These are phyloP conservation scores for Candidula unifasciata DNA, from an alignment of 2,888 invertebrate genomes.

Conservation along the genomic window DNA sequence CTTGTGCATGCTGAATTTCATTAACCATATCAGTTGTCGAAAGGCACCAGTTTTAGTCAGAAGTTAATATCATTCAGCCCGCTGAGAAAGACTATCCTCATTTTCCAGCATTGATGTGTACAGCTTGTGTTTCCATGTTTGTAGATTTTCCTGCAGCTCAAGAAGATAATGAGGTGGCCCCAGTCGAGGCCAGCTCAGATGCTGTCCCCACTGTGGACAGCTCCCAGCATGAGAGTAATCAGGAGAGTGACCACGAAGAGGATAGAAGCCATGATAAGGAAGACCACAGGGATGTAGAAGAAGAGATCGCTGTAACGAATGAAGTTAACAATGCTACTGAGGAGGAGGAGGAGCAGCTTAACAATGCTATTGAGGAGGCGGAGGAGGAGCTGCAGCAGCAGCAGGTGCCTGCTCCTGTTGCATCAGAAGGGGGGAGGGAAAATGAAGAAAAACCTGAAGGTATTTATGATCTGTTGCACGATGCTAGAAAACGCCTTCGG, in stretches of 20 bases:
- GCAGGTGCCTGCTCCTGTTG: neutral
- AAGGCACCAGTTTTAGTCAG: too few species aligned
- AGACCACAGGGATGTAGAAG: neutral
- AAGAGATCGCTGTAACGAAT: neutral
- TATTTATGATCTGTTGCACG: conserved; percentile 35
- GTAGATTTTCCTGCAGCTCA: conserved; percentile 4
- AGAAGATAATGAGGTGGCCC: neutral
- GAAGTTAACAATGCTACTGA: neutral
- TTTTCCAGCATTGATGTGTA: too few species aligned
- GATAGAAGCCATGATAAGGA: neutral
- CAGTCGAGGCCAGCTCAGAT: neutral
- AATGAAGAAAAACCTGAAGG: conserved; percentile 23
- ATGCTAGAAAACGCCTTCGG: neutral
- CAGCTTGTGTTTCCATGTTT: neutral
- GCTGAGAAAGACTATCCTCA: too few species aligned
- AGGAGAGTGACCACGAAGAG: neutral
- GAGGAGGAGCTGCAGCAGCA: neutral
- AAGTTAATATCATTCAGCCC: too few species aligned
- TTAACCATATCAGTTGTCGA: too few species aligned
- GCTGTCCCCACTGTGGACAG: neutral
- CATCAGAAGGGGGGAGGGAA: neutral
- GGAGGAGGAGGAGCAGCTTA: neutral
- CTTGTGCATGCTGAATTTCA: too few species aligned
- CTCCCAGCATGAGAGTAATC: neutral
- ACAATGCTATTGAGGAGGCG: neutral